These are phyloP conservation scores for Ophraella communa DNA, from an alignment of 2,888 invertebrate species.

Conservation along the genomic window DNA sequence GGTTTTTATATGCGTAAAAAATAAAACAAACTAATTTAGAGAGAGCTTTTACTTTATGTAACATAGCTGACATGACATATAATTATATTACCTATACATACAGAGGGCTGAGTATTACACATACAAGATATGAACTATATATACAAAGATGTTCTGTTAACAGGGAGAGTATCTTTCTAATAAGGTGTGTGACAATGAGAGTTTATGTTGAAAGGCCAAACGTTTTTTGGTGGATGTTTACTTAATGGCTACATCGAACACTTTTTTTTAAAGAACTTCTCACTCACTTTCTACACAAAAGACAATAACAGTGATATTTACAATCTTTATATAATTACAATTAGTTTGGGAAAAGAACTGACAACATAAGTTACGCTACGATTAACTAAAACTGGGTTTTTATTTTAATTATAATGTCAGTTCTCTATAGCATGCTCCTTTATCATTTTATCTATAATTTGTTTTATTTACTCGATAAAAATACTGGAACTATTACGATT, in stretches of 20 bases:
- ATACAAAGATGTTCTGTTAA: constrained; percentile 45
- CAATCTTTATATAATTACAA: constrained; percentile 27
- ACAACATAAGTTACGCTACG: background rate
- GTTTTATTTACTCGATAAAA: background rate
- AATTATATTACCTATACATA: constrained; percentile 58
- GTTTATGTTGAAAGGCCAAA: constrained; percentile 54
- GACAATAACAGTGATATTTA: constrained; percentile 21
- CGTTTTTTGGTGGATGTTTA: background rate
- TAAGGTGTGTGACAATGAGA: constrained; percentile 57
- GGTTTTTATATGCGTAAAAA: constrained; percentile 13
- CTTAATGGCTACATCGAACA: constrained; percentile 2
- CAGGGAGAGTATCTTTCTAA: constrained; percentile 54
- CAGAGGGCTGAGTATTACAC: constrained; percentile 60
- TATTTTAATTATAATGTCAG: background rate
- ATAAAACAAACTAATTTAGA: constrained; percentile 57
- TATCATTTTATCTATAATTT: background rate
- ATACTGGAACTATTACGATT: background rate
- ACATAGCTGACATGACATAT: constrained; percentile 62
- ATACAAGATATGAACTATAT: constrained; percentile 53
- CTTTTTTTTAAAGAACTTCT: too few relatives aligned
- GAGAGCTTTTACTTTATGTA: constrained; percentile 58
- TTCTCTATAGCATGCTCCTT: background rate
- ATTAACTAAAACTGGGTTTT: background rate
- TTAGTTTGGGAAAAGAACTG: background rate
- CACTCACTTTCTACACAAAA: constrained; percentile 14